Conservation (phyloP, 2,113 vertebrate species). For the Falcunculus frontatus region DNA sequence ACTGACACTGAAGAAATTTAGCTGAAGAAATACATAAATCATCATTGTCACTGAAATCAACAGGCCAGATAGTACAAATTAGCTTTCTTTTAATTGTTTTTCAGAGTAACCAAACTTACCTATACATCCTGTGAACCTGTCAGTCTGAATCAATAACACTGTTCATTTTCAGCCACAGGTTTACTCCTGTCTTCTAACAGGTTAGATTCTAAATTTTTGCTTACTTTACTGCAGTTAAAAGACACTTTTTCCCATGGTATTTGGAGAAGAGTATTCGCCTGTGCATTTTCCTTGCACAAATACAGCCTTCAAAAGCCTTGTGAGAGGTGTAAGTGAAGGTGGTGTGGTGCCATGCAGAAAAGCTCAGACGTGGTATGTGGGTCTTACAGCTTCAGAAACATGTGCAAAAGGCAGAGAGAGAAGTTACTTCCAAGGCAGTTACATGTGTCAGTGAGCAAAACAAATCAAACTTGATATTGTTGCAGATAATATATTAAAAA, state of each 20-base stretch:
- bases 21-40: neutral
- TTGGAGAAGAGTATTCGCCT: neutral
- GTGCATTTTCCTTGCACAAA: neutral
- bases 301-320: neutral
- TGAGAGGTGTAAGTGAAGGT: neutral
- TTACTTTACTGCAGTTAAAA: neutral
- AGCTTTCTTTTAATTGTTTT: neutral
- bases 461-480: neutral
- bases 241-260: accelerated
- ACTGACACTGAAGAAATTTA: neutral
- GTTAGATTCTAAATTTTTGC: neutral
- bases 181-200: neutral
- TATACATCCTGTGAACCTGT: neutral
- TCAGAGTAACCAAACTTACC: neutral
- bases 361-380: neutral
- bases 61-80: neutral
- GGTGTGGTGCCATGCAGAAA: neutral
- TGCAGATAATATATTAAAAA: neutral
- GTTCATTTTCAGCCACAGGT: neutral
- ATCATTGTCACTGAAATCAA: neutral
- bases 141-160: neutral
- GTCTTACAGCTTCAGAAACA: neutral
- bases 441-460: neutral
- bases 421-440: neutral
- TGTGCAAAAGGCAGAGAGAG: neutral